Evolutionary conservation across 2,888 invertebrate genomes (phyloP), one percentile per base, ranked within the genome.

Genomic region (Lysandra bellargus): DNA sequence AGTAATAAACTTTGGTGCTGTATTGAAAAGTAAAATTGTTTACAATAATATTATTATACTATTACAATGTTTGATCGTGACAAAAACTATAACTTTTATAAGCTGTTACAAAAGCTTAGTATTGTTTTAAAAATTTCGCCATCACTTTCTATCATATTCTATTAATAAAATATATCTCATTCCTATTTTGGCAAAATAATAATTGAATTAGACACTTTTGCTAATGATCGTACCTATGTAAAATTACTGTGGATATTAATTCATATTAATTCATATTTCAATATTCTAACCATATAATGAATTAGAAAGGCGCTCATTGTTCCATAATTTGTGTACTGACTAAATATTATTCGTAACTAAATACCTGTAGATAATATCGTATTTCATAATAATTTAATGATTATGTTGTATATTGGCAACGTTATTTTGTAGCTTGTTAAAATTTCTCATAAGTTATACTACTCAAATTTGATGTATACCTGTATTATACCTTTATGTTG

Each of bases 271-370:
- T 17, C 37, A 69, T 69, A 37, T 69, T 69, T 33, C 12, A 14
- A 69, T 33, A 33, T 30, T 30, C 23, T 33, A 69, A 69, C 33
- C 37, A 69, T 69, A 69, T 69, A 69, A 14, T 69, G 69, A 33
- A 69, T 69, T 69, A 33, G 69, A 69, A 69, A 37, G 33, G 33
- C 14, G 69, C 69, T 33, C 5, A 37, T 69, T 69, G 69, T 69
- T 69, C 4, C 33, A 69, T 14, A 17, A 33, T 69, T 69, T 69
- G 30, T 69, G 12, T 69, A 69, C 30, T 12, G 12, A 30, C 64
- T 69, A 23, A 61, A 61, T 69, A 69, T 14, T 69, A 37, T 69
- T 64, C 12, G 64, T 23, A 30, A 33, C 69, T 69, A 17, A 33
- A 69, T 17, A 33, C 33, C 33, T 17, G 5, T 37, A 37, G 33